Percentiles rank a stretch among this genome's conserved stretches.
These are phyloP conservation scores for Hylaeus anthracinus DNA, from an alignment of 1,140 invertebrate species.

Conservation along the genomic window DNA sequence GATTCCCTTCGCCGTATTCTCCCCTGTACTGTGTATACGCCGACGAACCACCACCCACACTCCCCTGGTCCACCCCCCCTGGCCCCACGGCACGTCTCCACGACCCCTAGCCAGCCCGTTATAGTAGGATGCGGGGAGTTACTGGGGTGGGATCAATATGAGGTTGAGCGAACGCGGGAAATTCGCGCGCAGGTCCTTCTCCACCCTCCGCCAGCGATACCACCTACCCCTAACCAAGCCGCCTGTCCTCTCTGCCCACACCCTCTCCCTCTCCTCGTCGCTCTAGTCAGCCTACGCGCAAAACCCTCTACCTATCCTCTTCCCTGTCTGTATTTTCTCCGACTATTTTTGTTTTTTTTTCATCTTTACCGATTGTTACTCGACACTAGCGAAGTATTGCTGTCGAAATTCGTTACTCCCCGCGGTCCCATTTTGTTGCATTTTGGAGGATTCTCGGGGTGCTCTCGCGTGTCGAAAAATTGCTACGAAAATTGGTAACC, in stretches of 20 bases:
- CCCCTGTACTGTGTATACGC: slow-evolving; percentile 50
- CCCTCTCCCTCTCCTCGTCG: slow-evolving; percentile 14
- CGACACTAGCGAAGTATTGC: no score
- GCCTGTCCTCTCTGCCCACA: slow-evolving; percentile 20
- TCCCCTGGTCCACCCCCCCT: neutral
- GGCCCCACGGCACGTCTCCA: neutral
- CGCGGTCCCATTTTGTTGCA: no score
- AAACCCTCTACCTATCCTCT: neutral
- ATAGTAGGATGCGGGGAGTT: slow-evolving; percentile 55
- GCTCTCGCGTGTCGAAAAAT: no score
- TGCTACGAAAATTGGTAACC: no score
- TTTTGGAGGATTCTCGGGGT: no score
- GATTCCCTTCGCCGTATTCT: slow-evolving; percentile 67
- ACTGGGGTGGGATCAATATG: slow-evolving; percentile 81
- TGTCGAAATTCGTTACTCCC: no score
- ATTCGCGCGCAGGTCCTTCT: slow-evolving; percentile 81
- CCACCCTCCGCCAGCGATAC: slow-evolving; percentile 52
- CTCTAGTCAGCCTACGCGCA: neutral
- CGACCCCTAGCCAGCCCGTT: slow-evolving; percentile 19
- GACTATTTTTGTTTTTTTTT: no score
- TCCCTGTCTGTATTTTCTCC: neutral
- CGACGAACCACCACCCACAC: slow-evolving; percentile 59
- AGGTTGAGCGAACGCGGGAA: slow-evolving; percentile 80
- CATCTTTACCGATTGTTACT: no score
- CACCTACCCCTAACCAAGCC: slow-evolving; percentile 24